Percentiles rank a stretch among this genome's conserved stretches.
Conservation (phyloP, 2,888 invertebrate genomes). For the Rhagophthalmus giganteus region DNA sequence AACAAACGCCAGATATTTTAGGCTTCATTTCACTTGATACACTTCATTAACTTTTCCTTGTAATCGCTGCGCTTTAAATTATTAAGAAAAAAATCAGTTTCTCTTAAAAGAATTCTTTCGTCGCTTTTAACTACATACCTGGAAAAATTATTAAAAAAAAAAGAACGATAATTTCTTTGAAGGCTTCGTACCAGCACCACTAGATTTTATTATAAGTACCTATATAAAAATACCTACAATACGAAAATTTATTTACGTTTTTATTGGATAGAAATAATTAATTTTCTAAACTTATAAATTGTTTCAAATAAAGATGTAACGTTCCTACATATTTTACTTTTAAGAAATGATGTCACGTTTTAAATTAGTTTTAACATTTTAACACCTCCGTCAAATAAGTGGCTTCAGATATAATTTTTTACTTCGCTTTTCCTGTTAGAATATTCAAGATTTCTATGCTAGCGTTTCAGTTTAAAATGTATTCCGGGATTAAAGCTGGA, state of each 20-base stretch:
- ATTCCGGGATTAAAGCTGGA: slow-evolving; percentile 29
- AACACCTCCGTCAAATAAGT: neutral
- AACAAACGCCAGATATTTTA: slow-evolving; percentile 10
- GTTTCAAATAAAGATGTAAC: too few species aligned
- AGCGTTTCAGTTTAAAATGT: slow-evolving; percentile 24
- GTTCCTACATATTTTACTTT: too few species aligned
- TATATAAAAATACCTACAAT: too few species aligned
- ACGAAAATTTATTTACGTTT: too few species aligned
- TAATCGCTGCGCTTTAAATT: slow-evolving; percentile 10
- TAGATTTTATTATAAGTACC: too few species aligned
- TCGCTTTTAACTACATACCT: neutral
- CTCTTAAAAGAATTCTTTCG: slow-evolving; percentile 1
- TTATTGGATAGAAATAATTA: too few species aligned
- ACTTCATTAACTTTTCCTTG: slow-evolving; percentile 10
- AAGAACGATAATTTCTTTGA: slow-evolving; percentile 2
- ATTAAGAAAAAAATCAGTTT: slow-evolving; percentile 3
- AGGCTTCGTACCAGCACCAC: too few species aligned
- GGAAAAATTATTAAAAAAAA: neutral
- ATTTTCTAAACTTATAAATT: too few species aligned
- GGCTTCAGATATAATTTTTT: slow-evolving; percentile 1
- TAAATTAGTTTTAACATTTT: too few species aligned
- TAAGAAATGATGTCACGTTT: too few species aligned
- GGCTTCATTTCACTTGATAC: slow-evolving; percentile 12
- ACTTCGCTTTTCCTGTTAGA: slow-evolving; percentile 9
- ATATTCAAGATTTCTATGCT: slow-evolving; percentile 23